Conservation (phyloP, 2,797 vertebrate species). For the Malacoraja senta region DNA sequence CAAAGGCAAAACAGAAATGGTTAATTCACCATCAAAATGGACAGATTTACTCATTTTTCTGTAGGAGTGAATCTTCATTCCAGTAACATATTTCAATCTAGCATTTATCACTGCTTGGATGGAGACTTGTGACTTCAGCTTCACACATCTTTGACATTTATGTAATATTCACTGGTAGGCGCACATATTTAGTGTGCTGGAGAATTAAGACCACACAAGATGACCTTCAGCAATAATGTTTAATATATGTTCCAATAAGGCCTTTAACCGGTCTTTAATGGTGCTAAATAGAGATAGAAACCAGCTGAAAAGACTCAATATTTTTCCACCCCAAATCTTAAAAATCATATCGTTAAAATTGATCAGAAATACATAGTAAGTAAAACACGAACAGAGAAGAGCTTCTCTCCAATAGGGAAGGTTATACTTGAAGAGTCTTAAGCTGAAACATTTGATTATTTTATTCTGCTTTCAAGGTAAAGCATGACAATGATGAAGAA, state of each 20-base stretch:
- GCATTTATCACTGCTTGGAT: conserved; percentile 8
- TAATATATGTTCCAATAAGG: conserved; percentile 28
- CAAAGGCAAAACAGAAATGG: background rate
- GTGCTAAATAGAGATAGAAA: background rate
- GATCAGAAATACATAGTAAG: background rate
- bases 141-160: conserved; percentile 17
- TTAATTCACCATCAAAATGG: conserved; percentile 11
- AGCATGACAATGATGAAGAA: background rate
- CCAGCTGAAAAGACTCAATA: background rate
- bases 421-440: background rate
- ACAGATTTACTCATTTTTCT: conserved; percentile 32
- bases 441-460: background rate
- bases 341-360: conserved; percentile 13
- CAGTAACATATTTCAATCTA: background rate
- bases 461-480: background rate
- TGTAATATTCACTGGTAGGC: background rate
- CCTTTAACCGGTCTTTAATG: background rate
- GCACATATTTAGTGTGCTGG: conserved; percentile 7
- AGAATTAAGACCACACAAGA: conserved; percentile 15
- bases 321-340: background rate
- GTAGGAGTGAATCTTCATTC: conserved; percentile 21
- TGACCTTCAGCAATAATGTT: conserved; percentile 34
- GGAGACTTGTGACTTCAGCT: background rate
- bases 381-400: background rate
- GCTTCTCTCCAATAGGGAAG: background rate